Conservation (phyloP, 2,113 vertebrate species). For the Rhabdornis inornatus region DNA sequence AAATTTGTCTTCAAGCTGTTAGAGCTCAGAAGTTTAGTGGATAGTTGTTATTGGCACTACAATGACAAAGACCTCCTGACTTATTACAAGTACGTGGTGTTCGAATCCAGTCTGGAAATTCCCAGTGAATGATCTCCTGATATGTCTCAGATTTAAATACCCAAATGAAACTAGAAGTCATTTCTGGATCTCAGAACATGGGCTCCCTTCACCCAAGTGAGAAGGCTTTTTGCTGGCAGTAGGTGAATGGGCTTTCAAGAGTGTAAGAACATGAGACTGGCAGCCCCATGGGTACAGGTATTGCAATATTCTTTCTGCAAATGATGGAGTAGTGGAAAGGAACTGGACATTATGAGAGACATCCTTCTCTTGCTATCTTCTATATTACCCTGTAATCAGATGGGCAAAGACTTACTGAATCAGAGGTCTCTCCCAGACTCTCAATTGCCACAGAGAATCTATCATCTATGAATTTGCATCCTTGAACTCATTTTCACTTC, state of each 20-base stretch:
- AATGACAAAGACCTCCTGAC: background rate
- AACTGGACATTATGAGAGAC: background rate
- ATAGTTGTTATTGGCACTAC: background rate
- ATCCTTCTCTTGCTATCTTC: background rate
- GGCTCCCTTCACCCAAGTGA: background rate
- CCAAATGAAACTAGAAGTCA: background rate
- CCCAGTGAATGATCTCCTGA: background rate
- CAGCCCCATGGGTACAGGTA: background rate
- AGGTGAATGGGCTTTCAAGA: background rate
- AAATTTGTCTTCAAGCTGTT: background rate
- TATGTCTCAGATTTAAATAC: background rate
- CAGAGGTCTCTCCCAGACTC: background rate
- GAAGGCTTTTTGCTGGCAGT: background rate
- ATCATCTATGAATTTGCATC: background rate
- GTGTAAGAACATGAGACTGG: background rate
- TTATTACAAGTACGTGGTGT: background rate
- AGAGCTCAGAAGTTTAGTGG: background rate
- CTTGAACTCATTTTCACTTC: background rate
- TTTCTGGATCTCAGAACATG: background rate
- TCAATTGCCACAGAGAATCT: background rate
- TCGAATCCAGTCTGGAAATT: background rate
- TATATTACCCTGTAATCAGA: background rate
- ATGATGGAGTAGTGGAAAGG: fast-evolving
- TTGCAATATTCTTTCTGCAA: background rate
- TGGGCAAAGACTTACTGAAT: background rate